Percentiles rank a stretch among this genome's conserved stretches.
These are phyloP conservation scores for Trichonephila clavata DNA, from an alignment of 1,140 invertebrate species.

Conservation along the genomic window DNA sequence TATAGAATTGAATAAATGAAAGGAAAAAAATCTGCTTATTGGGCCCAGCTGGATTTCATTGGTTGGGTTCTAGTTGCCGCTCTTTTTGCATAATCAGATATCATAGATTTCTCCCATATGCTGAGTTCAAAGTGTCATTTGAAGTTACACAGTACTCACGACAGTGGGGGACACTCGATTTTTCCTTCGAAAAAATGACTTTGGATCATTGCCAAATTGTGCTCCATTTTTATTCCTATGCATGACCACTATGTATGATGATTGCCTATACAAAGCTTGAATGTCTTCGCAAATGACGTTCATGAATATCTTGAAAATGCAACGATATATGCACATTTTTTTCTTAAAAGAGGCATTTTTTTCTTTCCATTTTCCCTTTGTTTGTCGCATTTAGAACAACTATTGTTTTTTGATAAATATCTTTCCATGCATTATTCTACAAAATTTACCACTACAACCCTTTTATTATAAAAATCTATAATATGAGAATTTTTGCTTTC, in stretches of 20 bases:
- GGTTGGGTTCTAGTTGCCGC: not conserved
- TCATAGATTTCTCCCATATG: constrained; percentile 4
- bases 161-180: constrained; percentile 14
- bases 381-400: too few relatives aligned
- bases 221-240: constrained; percentile 16
- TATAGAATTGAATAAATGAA: not conserved
- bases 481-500: too few relatives aligned
- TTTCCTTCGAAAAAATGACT: not conserved
- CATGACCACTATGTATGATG: constrained; percentile 26
- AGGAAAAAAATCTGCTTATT: not conserved
- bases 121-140: constrained; percentile 14
- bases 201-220: not conserved
- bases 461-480: too few relatives aligned
- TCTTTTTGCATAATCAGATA: constrained; percentile 20
- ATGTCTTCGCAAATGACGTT: constrained; percentile 26
- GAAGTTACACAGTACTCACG: not conserved
- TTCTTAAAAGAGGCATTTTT: not conserved
- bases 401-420: too few relatives aligned
- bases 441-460: too few relatives aligned
- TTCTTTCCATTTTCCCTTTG: not conserved
- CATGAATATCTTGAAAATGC: constrained; percentile 1
- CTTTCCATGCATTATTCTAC: too few relatives aligned
- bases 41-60: not conserved
- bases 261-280: constrained; percentile 39
- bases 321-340: not conserved